Base-by-base conservation (phyloP, 2,113 vertebrate genomes). In the Theristicus caerulescens region DNA sequence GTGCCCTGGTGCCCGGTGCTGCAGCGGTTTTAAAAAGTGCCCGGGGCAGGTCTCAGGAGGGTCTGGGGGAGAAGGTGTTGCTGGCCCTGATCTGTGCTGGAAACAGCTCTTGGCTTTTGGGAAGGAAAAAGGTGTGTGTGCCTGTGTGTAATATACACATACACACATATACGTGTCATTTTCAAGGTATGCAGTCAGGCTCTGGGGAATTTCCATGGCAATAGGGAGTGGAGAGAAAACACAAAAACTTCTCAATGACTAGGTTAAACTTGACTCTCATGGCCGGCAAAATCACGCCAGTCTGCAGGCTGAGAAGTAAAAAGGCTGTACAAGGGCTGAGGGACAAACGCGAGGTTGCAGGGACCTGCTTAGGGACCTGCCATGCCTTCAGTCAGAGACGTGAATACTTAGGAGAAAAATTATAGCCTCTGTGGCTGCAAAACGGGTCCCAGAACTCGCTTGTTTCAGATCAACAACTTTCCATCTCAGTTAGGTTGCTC, bases 191-290 rank as follows among this genome's bases (percentile, higher is more conserved):
- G 9, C 18, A 6, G 22, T n/a, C 20, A 1, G 55, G 19, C 13
- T 21, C 24, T 22, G 67, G 59, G 46, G 5, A 32, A 19, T 90
- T 88, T 69, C 61, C 26, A 2, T 51, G 32, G 54, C 6, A 32
- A 8, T 0, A 46, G 11, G 32, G 18, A 82, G 11, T 6, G 24
- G 13, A 59, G 34, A 40, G 24, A 34, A 79, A 92, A 42, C 67
- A 40, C 10, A 12, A 24, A 47, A 47, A 22, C 6, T 44, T 72
- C 31, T 77, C 66, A 57, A 16, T 46, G 10, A n/a, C 26, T 5
- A 6, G 7, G 2, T 65, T 44, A 18, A 2, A 21, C 13, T 22
- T n/a, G 11, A 16, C 0, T 18, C 22, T 36, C 0, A 0, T 19
- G 14, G 7, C 61, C 36, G 32, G 40, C 14, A 52, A 49, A 78